Evolutionary conservation across 2,888 invertebrate species (phyloP), one percentile per base, ranked within the genome.

Genomic region (Deilephila porcellus): DNA sequence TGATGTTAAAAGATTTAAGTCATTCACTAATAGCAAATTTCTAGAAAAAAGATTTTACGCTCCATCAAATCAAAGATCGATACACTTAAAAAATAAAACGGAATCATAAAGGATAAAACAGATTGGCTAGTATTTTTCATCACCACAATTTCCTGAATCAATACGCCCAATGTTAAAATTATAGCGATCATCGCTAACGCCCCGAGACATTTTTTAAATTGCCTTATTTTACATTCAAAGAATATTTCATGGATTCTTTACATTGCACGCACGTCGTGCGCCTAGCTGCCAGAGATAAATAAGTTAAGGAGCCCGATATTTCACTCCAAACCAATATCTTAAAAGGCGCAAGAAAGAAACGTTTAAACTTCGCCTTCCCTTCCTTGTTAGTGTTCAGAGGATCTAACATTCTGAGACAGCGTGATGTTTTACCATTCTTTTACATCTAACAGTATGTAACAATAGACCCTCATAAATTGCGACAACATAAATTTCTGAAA

Each of bases 281-380:
- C 85, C 84, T 88, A 83, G 84, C 85, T 86, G 85, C 84, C 82
- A 82, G 83, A 89, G 89, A 91, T 91, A 91, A 91, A 91, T 91
- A 91, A 89, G 91, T 89, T 88, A 88, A 86, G 84, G 81, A 85
- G 79, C 82, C 81, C 88, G 86, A 90, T 91, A 90, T 90, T 91
- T 91, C 89, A 91, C 90, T 91, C 88, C 80, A 80, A 88, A 86
- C 90, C 91, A 91, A 92, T 92, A 90, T 88, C 89, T 87, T 90
- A 86, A 91, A 88, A 87, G 86, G 86, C 84, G 77, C 79, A 81
- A 74, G 85, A 84, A 85, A 84, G 80, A 84, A 84, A 78, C 83
- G 85, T 80, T 87, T 86, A 86, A 88, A 85, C 79, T 83, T 83
- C 77, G 74, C 76, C 78, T 75, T 74, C 72, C 60, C 71, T 80